Evolutionary conservation across 2,888 invertebrate species (phyloP).

Genomic region (Corbicula japonica): DNA sequence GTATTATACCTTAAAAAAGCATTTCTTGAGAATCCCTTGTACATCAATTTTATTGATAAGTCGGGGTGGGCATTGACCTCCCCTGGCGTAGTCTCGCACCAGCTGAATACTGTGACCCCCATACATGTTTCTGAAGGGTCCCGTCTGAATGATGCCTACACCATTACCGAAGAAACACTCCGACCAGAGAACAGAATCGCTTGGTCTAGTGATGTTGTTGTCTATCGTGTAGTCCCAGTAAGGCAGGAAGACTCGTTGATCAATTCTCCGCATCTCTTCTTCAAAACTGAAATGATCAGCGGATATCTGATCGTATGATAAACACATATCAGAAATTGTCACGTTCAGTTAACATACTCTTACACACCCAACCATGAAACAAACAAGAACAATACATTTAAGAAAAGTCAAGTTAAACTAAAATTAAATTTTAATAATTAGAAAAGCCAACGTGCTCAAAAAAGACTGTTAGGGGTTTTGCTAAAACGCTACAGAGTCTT

Average conservation of each 20-base stretch:
- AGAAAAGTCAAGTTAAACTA: no score
- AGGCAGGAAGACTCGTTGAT: neutral
- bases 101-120: neutral
- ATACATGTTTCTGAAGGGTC: constrained; percentile 6
- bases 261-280: constrained; percentile 6
- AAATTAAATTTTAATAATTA: no score
- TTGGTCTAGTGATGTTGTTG: neutral
- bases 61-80: neutral
- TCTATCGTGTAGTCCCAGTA: constrained; percentile 15
- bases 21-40: neutral
- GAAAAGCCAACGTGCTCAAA: no score
- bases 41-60: neutral
- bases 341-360: no score
- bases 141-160: neutral
- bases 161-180: constrained; percentile 18
- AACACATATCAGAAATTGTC: no score
- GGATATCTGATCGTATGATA: no score
- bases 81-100: neutral
- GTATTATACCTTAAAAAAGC: neutral
- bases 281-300: no score
- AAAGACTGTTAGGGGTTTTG: no score
- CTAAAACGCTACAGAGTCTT: no score
- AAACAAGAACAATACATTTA: no score
- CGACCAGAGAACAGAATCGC: constrained; percentile 15
- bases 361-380: no score